phyloP scores from a whole-genome alignment of 64 coral and sea anemone genomes.

The Montipora efflorescens region DNA sequence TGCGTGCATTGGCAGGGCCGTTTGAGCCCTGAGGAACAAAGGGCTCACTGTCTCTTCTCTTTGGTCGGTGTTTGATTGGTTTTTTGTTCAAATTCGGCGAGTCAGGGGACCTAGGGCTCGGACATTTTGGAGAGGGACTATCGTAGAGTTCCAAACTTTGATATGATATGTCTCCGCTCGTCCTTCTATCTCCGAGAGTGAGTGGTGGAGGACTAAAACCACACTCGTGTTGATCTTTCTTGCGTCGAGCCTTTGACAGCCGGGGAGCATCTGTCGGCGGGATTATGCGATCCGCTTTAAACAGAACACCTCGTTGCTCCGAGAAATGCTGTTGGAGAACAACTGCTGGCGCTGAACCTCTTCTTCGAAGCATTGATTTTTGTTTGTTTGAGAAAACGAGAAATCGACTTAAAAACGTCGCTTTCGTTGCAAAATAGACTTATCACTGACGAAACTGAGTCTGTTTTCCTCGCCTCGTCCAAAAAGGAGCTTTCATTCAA shows the following conservation, averaged over 20 bases:
- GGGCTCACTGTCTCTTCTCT: constrained; percentile 64
- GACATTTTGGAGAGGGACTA: constrained; percentile 18
- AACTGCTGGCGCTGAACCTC: constrained; percentile 86
- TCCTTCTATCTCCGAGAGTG: background rate
- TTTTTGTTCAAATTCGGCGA: constrained; percentile 19
- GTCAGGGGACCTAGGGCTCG: constrained; percentile 12
- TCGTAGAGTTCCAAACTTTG: background rate
- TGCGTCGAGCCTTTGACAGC: constrained; percentile 9
- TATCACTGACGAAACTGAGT: no score
- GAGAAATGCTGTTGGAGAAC: constrained; percentile 82
- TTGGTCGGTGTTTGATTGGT: constrained; percentile 17
- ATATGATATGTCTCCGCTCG: background rate
- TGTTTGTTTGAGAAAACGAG: background rate
- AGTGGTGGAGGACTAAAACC: constrained; percentile 13
- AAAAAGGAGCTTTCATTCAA: no score
- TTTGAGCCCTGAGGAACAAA: background rate
- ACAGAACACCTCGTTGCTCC: constrained; percentile 34
- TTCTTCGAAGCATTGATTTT: constrained; percentile 63
- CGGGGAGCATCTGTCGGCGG: constrained; percentile 9
- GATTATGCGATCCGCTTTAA: constrained; percentile 26
- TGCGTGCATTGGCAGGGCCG: constrained; percentile 17
- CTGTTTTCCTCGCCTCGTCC: no score
- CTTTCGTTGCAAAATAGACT: no score
- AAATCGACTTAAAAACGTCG: no score
- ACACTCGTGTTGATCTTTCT: constrained; percentile 11